Evolutionary conservation across 2,797 vertebrate genomes (phyloP), one percentile per base, ranked within the genome.

Genomic region (Rhabdomys pumilio): DNA sequence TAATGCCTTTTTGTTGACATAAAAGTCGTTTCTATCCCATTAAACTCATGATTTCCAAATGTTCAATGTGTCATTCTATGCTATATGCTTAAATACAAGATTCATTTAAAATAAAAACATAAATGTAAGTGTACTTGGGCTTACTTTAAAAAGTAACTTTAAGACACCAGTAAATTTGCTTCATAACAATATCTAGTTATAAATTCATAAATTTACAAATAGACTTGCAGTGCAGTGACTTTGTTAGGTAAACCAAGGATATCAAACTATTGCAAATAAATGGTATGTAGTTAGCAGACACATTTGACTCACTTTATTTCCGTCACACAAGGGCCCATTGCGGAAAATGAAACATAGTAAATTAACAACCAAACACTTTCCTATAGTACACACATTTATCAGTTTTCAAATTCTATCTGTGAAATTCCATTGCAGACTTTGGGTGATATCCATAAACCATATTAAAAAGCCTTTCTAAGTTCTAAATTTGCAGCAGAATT

Each of bases 61-160:
- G 87, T 97, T 93, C 95, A 91, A 41, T 88, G 69, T 97, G 90
- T 97, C 98, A 98, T 97, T 96, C 96, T 94, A 65, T 91, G 96
- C 67, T 93, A 14, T 94, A 95, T 55, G 44, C 20, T 86, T 92
- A 96, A 77, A 77, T 88, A 73, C 73, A 87, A 91, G 31, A 91
- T 75, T 89, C 73, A 65, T 26, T 89, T 90, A 82, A 79, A 93
- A 53, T 73, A 26, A 13, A 81, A 81, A 31, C 41, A 63, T 59
- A 89, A 73, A 31, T 76, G 61, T 34, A 55, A 89, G 14, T 67
- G 26, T 73, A 65, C 91, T 95, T 89, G 83, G 81, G 53, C 76
- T 95, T 90, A 79, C 38, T 94, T 96, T 50, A 63, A 89, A 95
- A 84, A 63, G 13, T 91, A 53, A 50, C 88, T 76, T 67, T 6